Evolutionary conservation across 2,113 vertebrate genomes (phyloP), one percentile per base, ranked within the genome.

Genomic region (Mola mola): DNA sequence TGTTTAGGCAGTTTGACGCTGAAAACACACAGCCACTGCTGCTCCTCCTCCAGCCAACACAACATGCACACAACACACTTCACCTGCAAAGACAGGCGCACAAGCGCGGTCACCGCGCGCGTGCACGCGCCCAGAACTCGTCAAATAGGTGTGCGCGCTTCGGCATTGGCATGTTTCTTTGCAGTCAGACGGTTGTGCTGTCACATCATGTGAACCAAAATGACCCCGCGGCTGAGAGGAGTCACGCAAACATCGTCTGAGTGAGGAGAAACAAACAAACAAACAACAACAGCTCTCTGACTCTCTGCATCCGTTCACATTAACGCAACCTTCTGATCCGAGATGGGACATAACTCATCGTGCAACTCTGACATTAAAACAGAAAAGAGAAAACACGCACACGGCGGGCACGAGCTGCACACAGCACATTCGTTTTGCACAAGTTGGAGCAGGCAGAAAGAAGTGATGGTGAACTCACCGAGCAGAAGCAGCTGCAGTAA

Each of bases 401-500:
- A n/a, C n/a, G n/a, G n/a, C n/a, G n/a, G n/a, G n/a, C n/a, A n/a
- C n/a, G n/a, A n/a, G n/a, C n/a, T n/a, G n/a, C n/a, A n/a, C n/a
- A n/a, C n/a, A n/a, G n/a, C n/a, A n/a, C n/a, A n/a, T n/a, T n/a
- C n/a, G n/a, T n/a, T n/a, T n/a, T n/a, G n/a, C n/a, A n/a, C n/a
- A n/a, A n/a, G n/a, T n/a, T n/a, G n/a, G n/a, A n/a, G n/a, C 2
- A n/a, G 15, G n/a, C 8, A 9, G 8, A 19, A 40, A 4, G 16
- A 13, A 16, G 37, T 2, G 37, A 40, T 1, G 46, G 24, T 72
- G 31, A 82, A 89, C 87, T 90, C 41, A 90, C 89, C 87, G 1
- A 90, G 66, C 2, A 86, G 83, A 55, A 82, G 81, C 71, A 90
- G 83, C 84, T 86, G 89, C 4, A 90, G 42, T 71, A 88, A 75